phyloP scores from a whole-genome alignment of 2,797 vertebrate species.

The Gallinago stenura region DNA sequence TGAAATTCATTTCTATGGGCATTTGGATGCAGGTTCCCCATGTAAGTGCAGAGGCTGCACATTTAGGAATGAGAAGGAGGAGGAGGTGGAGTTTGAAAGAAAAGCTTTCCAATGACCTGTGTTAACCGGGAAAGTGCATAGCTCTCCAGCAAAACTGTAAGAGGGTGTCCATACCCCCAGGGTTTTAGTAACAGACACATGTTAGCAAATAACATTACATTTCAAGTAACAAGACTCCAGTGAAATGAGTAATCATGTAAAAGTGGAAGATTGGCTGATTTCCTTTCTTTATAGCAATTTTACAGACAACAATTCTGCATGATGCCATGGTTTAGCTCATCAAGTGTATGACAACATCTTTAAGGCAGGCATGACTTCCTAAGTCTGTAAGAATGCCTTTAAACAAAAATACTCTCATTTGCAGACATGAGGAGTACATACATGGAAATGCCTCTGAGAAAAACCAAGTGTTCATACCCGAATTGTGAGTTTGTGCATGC shows the following conservation, averaged over 20 bases:
- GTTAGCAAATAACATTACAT: background rate
- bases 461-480: background rate
- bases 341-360: background rate
- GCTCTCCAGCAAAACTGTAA: background rate
- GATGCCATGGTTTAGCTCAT: background rate
- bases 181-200: background rate
- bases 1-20: background rate
- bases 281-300: background rate
- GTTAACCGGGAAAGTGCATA: background rate
- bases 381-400: background rate
- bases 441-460: background rate
- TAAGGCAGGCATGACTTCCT: background rate
- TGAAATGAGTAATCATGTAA: background rate
- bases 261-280: background rate
- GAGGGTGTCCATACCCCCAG: background rate
- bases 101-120: background rate
- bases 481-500: background rate
- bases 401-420: background rate
- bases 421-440: background rate
- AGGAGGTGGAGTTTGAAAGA: background rate
- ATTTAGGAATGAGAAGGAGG: background rate
- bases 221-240: background rate
- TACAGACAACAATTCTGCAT: background rate
- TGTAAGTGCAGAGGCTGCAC: fast-evolving
- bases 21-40: background rate